These are phyloP conservation scores for Cephalotes varians DNA, from an alignment of 2,888 invertebrate genomes.

Conservation along the genomic window DNA sequence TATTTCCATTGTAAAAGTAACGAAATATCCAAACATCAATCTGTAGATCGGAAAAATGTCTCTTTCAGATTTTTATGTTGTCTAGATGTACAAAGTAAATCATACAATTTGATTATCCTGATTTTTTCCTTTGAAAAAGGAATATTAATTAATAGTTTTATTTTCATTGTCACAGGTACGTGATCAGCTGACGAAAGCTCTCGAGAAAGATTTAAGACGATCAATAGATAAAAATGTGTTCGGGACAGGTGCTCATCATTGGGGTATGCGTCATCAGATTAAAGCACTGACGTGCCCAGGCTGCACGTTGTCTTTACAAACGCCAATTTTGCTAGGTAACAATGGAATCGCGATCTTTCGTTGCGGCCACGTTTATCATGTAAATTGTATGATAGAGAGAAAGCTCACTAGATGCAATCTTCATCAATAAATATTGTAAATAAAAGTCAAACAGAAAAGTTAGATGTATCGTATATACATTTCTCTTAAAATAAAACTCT, in stretches of 20 bases:
- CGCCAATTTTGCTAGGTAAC: slow-evolving; percentile 88
- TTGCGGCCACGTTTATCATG: slow-evolving; percentile 89
- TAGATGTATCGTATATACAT: slow-evolving; percentile 34
- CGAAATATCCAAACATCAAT: neutral
- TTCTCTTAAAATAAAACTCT: slow-evolving; percentile 30
- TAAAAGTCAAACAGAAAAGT: slow-evolving; percentile 26
- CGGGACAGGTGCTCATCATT: slow-evolving; percentile 84
- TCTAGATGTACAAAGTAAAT: neutral
- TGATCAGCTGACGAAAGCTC: slow-evolving; percentile 75
- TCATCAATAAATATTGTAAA: slow-evolving; percentile 75
- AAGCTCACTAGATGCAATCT: slow-evolving; percentile 85
- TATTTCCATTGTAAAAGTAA: neutral
- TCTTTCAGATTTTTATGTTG: neutral
- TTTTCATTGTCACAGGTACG: slow-evolving; percentile 69
- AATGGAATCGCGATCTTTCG: slow-evolving; percentile 89
- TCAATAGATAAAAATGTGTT: slow-evolving; percentile 76
- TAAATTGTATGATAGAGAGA: slow-evolving; percentile 88
- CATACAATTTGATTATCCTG: neutral
- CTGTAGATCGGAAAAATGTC: neutral
- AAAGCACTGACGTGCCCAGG: slow-evolving; percentile 85
- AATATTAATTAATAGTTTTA: neutral
- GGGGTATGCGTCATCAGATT: slow-evolving; percentile 86
- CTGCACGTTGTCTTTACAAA: slow-evolving; percentile 88
- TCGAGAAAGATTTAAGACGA: slow-evolving; percentile 79
- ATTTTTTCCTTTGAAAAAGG: neutral